Evolutionary conservation across 2,888 invertebrate genomes (phyloP).

Genomic region (Cantharis nigra): DNA sequence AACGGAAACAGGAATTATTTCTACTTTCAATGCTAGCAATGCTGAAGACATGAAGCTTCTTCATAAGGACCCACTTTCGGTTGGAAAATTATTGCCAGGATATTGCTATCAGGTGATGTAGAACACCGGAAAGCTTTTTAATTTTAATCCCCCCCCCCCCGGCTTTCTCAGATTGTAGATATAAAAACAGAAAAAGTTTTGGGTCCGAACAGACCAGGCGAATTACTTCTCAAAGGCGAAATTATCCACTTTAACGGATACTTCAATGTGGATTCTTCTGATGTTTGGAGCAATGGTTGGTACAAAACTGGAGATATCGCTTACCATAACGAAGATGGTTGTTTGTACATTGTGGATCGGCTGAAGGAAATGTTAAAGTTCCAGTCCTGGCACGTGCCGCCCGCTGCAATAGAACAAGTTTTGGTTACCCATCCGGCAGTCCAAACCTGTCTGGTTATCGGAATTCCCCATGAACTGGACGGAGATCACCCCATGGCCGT

Average conservation of each 20-base stretch:
- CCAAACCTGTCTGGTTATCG: constrained; percentile 79
- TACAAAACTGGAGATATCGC: constrained; percentile 58
- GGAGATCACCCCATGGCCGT: constrained; percentile 78
- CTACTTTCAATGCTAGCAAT: background rate
- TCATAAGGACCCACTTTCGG: background rate
- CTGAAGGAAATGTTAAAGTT: constrained; percentile 58
- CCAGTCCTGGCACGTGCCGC: constrained; percentile 62
- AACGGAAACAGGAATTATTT: constrained; percentile 6
- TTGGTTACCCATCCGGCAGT: constrained; percentile 72
- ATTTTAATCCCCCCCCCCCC: background rate
- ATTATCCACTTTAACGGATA: constrained; percentile 51
- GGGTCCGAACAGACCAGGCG: constrained; percentile 58
- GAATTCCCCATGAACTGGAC: constrained; percentile 67
- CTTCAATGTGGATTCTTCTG: constrained; percentile 54
- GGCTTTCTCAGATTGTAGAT: constrained; percentile 55
- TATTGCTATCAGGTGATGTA: constrained; percentile 4
- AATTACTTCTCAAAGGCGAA: constrained; percentile 57
- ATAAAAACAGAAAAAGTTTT: constrained; percentile 53
- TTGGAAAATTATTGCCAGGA: background rate
- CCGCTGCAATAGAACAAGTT: constrained; percentile 78
- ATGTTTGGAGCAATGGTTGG: constrained; percentile 54
- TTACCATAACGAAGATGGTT: constrained; percentile 55
- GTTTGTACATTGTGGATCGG: constrained; percentile 56
- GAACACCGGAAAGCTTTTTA: background rate
- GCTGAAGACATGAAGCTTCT: background rate